phyloP scores from a whole-genome alignment of 2,888 invertebrate species.

The Coleophora flavipennella region DNA sequence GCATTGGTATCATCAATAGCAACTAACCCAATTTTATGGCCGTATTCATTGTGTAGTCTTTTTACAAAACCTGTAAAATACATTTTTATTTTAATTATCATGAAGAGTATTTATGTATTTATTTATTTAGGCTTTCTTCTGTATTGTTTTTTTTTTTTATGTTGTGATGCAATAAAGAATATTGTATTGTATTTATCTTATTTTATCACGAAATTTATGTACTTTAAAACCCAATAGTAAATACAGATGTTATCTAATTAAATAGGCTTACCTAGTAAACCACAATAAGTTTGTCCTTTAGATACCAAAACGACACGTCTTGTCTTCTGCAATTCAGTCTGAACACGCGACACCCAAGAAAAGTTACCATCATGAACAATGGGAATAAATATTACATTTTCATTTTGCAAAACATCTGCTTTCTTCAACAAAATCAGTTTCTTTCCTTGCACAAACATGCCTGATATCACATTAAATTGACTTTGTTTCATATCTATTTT shows the following conservation, averaged over 20 bases:
- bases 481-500: conserved; percentile 22
- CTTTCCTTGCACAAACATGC: conserved; percentile 29
- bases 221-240: too few species aligned
- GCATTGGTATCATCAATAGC: conserved; percentile 59
- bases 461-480: conserved; percentile 28
- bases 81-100: not conserved
- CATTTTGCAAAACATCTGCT: conserved; percentile 9
- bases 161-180: too few species aligned
- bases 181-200: too few species aligned
- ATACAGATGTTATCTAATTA: too few species aligned
- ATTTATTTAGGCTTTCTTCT: too few species aligned
- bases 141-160: too few species aligned
- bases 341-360: conserved; percentile 31
- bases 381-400: conserved; percentile 26
- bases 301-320: conserved; percentile 33
- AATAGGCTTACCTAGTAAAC: conserved; percentile 30
- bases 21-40: conserved; percentile 51
- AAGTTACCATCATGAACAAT: conserved; percentile 31
- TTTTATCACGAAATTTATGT: too few species aligned
- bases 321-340: conserved; percentile 28
- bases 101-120: too few species aligned
- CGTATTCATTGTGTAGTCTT: conserved; percentile 76
- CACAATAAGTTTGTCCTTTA: conserved; percentile 34
- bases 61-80: conserved; percentile 74
- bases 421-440: conserved; percentile 31